A percentile compares a stretch with the other conserved stretches of the same genome.
Evolutionary conservation across 2,888 invertebrate species (phyloP).

Genomic region (Pterobdella sp.): DNA sequence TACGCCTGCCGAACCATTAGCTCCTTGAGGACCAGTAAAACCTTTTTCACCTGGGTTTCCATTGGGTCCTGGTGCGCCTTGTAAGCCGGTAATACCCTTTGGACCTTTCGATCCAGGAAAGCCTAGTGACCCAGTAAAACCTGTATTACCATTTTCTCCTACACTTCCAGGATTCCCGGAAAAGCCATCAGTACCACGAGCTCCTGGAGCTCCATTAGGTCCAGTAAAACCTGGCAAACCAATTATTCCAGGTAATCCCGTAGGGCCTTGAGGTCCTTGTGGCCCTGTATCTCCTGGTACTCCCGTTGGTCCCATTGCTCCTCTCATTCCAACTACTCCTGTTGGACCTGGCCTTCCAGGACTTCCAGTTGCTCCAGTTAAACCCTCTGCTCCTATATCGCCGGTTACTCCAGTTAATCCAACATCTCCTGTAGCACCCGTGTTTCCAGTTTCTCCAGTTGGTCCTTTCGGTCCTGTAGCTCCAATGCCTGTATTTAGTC

Average conservation of each 20-base stretch:
- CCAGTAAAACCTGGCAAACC: conserved; percentile 10
- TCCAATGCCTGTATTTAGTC: not conserved
- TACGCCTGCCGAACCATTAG: conserved; percentile 10
- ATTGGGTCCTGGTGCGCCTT: not conserved
- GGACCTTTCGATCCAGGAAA: not conserved
- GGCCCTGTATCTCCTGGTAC: not conserved
- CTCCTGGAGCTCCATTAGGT: not conserved
- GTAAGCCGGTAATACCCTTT: not conserved
- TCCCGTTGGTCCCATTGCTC: not conserved
- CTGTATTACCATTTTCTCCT: not conserved
- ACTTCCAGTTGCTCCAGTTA: not conserved
- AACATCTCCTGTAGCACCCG: conserved; percentile 16
- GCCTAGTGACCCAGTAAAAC: not conserved
- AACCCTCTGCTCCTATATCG: not conserved
- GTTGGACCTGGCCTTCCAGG: not conserved
- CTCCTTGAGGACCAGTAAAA: conserved; percentile 8
- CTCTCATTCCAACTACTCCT: conserved; percentile 5
- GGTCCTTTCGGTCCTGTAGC: not conserved
- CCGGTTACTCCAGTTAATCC: conserved; percentile 8
- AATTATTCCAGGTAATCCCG: not conserved
- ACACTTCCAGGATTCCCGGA: not conserved
- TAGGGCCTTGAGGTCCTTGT: conserved; percentile 2
- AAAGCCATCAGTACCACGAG: not conserved
- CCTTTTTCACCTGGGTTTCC: not conserved
- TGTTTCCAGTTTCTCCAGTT: conserved; percentile 18